Evolutionary conservation across 2,113 vertebrate genomes (phyloP).

Genomic region (Labeo catla): DNA sequence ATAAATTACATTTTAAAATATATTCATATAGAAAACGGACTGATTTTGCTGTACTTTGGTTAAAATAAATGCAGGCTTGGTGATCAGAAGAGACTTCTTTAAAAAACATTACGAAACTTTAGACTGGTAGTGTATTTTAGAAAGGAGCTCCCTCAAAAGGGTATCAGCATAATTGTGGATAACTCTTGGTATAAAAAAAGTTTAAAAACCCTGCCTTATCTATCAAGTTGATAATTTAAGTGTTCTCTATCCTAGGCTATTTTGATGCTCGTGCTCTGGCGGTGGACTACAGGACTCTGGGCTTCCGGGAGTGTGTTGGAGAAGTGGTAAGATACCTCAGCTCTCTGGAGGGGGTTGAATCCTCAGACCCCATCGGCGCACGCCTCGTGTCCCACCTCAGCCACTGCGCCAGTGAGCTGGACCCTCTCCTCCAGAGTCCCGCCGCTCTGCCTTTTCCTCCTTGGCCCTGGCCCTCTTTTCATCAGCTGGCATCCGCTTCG

Average conservation of each 20-base stretch:
- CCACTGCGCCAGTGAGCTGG: conserved; percentile 89
- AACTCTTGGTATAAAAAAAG: not conserved
- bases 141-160: not conserved
- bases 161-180: not conserved
- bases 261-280: conserved; percentile 89
- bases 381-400: conserved; percentile 93
- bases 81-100: too few species aligned
- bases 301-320: conserved; percentile 92
- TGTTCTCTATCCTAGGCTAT: conserved; percentile 79
- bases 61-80: too few species aligned
- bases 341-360: conserved; percentile 83
- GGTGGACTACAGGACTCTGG: conserved; percentile 92
- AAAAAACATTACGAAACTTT: too few species aligned
- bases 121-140: not conserved
- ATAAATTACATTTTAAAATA: too few species aligned
- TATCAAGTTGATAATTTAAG: not conserved
- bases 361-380: conserved; percentile 84
- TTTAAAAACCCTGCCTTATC: not conserved
- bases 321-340: conserved; percentile 93
- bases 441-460: conserved; percentile 79
- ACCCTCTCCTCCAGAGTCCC: conserved; percentile 78
- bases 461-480: conserved; percentile 89
- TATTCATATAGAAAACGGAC: too few species aligned
- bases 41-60: too few species aligned
- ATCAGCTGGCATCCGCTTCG: conserved; percentile 70